Base-by-base conservation (phyloP, 2,797 vertebrate genomes). In the Enteromius paludinosus region DNA sequence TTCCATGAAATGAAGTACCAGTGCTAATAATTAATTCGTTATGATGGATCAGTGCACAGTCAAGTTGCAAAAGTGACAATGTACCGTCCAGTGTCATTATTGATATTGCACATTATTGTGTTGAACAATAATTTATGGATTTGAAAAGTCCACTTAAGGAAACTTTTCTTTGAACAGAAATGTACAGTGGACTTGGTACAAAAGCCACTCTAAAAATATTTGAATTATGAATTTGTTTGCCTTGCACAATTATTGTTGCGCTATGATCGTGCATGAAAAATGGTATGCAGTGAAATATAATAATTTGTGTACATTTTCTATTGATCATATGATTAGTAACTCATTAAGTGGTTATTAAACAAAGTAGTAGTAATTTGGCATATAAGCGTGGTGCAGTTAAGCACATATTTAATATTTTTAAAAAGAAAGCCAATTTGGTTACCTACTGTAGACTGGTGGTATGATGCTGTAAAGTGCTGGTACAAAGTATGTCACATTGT, bases 401-500 rank as follows among this genome's bases (percentile, higher is more conserved):
- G 2, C 3, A 2, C 1, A 9, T 1, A 28, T 10, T 45, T 25
- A 17, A 6, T 14, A 68, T 38, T 38, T 62, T 30, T 3, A 8
- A 7, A 62, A 62, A 45, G 43, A 25, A 41, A 8, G 6, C 5
- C 0, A 12, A 23, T 68, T 43, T 12, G n/a, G 41, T 3, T 25
- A 25, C 35, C 7, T 45, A 15, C 41, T 43, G 41, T 11, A 43
- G 3, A 45, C 17, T 25, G n/a, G 14, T 1, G 3, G 12, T 4
- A 7, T 69, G 6, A 25, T 45, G 25, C 10, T 49, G 10, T 28
- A 30, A 61, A 28, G 2, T 71, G 1, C 17, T 5, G 2, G 69
- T 71, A 4, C 12, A 49, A 71, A 71, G 17, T 20, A 70, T 47
- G 25, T 49, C 43, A 72, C 69, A 72, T 72, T 33, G 28, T n/a